Evolutionary conservation across 2,888 invertebrate species (phyloP).

Genomic region (Automeris io): DNA sequence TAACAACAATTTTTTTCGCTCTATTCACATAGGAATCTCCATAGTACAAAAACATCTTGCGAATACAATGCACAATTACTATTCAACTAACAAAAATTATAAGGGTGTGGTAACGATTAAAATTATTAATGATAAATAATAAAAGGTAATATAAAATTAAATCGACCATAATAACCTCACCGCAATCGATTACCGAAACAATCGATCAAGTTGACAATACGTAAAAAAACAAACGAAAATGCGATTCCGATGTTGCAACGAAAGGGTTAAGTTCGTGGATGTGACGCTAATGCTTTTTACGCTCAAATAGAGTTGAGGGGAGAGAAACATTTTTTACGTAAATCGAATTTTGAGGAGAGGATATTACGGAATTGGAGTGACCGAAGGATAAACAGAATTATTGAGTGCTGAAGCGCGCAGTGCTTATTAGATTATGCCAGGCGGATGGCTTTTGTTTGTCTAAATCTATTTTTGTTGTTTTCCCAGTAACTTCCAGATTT

Average conservation of each 20-base stretch:
- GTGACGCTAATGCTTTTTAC: slow-evolving; percentile 55
- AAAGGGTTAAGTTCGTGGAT: slow-evolving; percentile 32
- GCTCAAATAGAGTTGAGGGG: slow-evolving; percentile 45
- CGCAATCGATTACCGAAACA: slow-evolving; percentile 53
- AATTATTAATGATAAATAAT: slow-evolving; percentile 28
- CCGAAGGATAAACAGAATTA: slow-evolving; percentile 62
- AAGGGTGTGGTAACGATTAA: slow-evolving; percentile 42
- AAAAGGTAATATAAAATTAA: slow-evolving; percentile 33
- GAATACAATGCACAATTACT: background rate
- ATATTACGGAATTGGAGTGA: slow-evolving; percentile 65
- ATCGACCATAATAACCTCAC: slow-evolving; percentile 43
- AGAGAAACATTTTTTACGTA: slow-evolving; percentile 52
- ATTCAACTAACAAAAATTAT: slow-evolving; percentile 22
- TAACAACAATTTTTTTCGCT: too few relatives aligned
- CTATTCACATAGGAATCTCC: too few relatives aligned
- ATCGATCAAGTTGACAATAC: slow-evolving; percentile 51
- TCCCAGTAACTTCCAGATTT: too few relatives aligned
- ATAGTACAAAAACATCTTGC: background rate
- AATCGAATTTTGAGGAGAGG: slow-evolving; percentile 61
- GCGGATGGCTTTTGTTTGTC: slow-evolving; percentile 32
- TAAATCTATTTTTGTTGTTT: too few relatives aligned
- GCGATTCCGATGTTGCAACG: slow-evolving; percentile 35
- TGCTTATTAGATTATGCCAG: slow-evolving; percentile 55
- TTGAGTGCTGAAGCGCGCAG: slow-evolving; percentile 51
- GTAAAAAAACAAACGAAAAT: slow-evolving; percentile 38